A percentile compares a stretch with the other conserved stretches of the same genome.
Evolutionary conservation across 2,797 vertebrate species (phyloP).

Genomic region (Acanthis flammea): DNA sequence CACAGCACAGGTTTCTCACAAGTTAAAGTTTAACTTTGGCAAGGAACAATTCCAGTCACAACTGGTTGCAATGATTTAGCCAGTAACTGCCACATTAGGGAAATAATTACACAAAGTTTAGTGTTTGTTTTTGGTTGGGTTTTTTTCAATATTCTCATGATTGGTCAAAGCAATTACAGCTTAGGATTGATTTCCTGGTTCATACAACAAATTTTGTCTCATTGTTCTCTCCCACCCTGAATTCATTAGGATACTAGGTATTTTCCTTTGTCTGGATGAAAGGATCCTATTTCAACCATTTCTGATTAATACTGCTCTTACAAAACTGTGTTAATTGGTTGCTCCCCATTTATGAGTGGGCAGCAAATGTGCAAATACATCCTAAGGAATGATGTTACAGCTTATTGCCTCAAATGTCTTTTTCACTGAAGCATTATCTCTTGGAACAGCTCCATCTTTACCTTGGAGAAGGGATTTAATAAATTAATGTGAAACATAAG

Average conservation of each 20-base stretch:
- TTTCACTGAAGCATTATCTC: neutral
- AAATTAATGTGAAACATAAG: neutral
- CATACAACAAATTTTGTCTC: neutral
- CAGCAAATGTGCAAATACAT: neutral
- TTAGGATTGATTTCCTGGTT: neutral
- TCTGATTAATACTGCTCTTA: neutral
- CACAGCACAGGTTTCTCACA: neutral
- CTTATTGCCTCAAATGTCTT: neutral
- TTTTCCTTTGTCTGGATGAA: neutral
- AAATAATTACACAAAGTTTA: neutral
- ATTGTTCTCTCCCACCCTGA: neutral
- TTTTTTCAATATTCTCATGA: neutral
- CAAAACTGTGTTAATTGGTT: neutral
- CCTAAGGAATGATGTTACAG: neutral
- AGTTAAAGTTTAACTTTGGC: slow-evolving; percentile 53
- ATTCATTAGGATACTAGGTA: neutral
- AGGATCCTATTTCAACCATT: neutral
- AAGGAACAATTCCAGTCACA: neutral
- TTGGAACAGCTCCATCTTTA: neutral
- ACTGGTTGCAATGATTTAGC: slow-evolving; percentile 8
- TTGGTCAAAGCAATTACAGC: neutral
- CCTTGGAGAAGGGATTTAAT: neutral
- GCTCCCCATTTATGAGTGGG: neutral
- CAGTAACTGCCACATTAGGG: neutral
- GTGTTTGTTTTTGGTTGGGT: neutral